Base-by-base conservation (phyloP, 1,140 invertebrate species). In the Pectinophora gossypiella region DNA sequence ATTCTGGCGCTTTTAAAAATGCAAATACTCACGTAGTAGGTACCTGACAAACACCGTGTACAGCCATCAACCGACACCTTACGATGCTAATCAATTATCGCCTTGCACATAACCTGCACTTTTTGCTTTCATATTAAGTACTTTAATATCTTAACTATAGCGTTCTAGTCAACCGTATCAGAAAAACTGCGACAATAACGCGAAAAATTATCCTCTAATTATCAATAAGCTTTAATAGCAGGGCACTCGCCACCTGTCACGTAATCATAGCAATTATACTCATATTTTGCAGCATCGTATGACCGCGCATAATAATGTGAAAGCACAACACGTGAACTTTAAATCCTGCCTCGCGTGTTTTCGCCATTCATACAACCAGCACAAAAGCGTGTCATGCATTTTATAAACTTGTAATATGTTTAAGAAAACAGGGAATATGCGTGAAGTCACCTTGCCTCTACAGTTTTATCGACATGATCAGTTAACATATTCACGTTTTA, bases 131-230 rank as follows among this genome's bases (percentile, higher is more conserved):
- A 15, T 13, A 40, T 40, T 40, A 40, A 40, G n/a, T n/a, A n/a
- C n/a, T 40, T 40, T 40, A 40, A 40, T 40, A 40, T 40, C 36
- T 40, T 40, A 40, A 40, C 36, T 40, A 40, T 12, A 27, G 5
- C n/a, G 36, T 15, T 40, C 36, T 18, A 40, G 36, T 16, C 36
- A 18, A 13, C 36, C 36, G 13, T 18, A 40, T 40, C 16, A 40
- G 16, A 40, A 40, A 40, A 16, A 18, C 16, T 18, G 13, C 36
- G 36, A 40, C 36, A 40, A 40, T 18, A 6, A 40, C 2, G 36
- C 36, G 16, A 40, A 40, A 40, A 40, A 40, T 7, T 40, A 40
- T 40, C 10, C 16, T 40, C 36, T 40, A 40, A 40, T 40, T 40
- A 40, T 40, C 36, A 40, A 40, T 40, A 40, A 40, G 36, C 16